These are phyloP conservation scores for Ectobius pallidus DNA, from an alignment of 2,888 invertebrate genomes.

Conservation along the genomic window DNA sequence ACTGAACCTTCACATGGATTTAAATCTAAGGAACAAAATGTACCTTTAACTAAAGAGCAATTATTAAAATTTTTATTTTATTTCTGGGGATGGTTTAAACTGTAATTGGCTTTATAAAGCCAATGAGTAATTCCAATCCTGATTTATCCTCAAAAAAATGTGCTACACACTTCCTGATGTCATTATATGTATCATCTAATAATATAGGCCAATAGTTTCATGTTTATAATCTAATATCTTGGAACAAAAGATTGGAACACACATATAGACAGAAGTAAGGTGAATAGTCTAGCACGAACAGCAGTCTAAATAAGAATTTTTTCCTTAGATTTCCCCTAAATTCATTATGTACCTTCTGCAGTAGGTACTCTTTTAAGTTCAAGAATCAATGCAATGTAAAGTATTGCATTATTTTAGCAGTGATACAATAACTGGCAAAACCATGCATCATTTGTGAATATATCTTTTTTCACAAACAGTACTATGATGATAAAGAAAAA, in stretches of 20 bases:
- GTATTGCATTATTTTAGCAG: neutral
- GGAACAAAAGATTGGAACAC: slow-evolving; percentile 18
- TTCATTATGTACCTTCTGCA: neutral
- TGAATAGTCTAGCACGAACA: neutral
- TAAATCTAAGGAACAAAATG: too few relatives aligned
- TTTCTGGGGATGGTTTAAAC: too few relatives aligned
- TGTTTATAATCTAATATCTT: slow-evolving; percentile 21
- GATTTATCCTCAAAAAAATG: slow-evolving; percentile 4
- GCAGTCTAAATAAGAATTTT: slow-evolving; percentile 8
- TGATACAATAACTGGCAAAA: neutral
- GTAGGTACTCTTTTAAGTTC: neutral
- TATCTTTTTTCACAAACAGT: neutral
- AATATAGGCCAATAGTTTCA: slow-evolving; percentile 24
- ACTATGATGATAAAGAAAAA: too few relatives aligned
- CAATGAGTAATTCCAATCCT: too few relatives aligned
- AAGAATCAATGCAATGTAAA: neutral
- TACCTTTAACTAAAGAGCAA: too few relatives aligned
- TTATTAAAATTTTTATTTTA: too few relatives aligned
- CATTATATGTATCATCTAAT: slow-evolving; percentile 24
- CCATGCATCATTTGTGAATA: slow-evolving; percentile 2
- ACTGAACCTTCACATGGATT: too few relatives aligned
- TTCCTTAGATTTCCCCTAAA: neutral
- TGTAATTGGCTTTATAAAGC: too few relatives aligned
- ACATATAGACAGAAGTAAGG: slow-evolving; percentile 20
- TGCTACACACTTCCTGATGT: slow-evolving; percentile 23